These are phyloP conservation scores for Eurytoma californica DNA, from an alignment of 2,888 invertebrate genomes.

Conservation along the genomic window DNA sequence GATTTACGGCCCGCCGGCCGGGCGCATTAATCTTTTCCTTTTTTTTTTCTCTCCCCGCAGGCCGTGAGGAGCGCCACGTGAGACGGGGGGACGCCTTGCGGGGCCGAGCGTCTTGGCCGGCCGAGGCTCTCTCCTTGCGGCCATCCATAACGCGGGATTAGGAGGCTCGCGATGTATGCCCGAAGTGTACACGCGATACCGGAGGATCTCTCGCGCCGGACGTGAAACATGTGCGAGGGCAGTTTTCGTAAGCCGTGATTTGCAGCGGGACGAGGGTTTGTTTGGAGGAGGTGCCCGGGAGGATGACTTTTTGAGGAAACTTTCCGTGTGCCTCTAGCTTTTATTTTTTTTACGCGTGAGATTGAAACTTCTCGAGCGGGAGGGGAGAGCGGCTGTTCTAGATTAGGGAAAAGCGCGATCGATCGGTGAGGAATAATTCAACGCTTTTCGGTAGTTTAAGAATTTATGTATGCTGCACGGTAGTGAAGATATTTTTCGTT, in stretches of 20 bases:
- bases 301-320: too few species aligned
- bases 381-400: too few species aligned
- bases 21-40: slow-evolving; percentile 47
- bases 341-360: not conserved
- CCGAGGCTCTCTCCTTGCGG: not conserved
- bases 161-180: slow-evolving; percentile 16
- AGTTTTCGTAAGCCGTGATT: too few species aligned
- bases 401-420: too few species aligned
- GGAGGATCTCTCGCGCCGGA: slow-evolving; percentile 1
- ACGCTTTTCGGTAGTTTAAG: too few species aligned
- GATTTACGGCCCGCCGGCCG: not conserved
- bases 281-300: not conserved
- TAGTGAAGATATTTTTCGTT: too few species aligned
- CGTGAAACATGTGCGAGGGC: slow-evolving; percentile 2
- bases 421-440: too few species aligned
- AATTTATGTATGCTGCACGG: too few species aligned
- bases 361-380: too few species aligned
- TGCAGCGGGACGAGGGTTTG: too few species aligned
- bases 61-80: not conserved
- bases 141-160: slow-evolving; percentile 47
- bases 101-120: not conserved
- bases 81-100: slow-evolving; percentile 2
- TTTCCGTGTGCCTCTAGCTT: not conserved
- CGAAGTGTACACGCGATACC: not conserved
- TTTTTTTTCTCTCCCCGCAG: not conserved